Base-by-base conservation (phyloP, 2,113 vertebrate species). In the Phoxinus phoxinus region DNA sequence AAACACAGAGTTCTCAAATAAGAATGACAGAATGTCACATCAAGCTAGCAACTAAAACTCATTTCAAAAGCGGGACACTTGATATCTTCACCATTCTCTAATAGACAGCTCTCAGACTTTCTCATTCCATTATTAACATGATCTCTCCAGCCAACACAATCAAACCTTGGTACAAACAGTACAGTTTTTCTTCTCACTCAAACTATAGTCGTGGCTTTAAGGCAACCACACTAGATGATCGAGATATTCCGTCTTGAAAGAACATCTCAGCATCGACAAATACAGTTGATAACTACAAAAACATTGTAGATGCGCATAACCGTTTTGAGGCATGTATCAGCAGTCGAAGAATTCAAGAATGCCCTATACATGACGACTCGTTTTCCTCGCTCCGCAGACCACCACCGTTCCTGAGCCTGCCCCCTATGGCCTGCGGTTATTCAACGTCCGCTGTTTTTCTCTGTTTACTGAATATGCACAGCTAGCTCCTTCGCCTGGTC, bases 401-500 rank as follows among this genome's bases (percentile, higher is more conserved):
- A 32, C 71, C 77, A 32, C 30, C 78, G 80, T 73, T 79, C 78
- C 44, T 17, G 13, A 81, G 35, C 48, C 74, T 3, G 37, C 85
- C 87, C 61, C 87, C 86, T 72, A 65, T 13, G 81, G 35, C 73
- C 86, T 69, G 74, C n/a, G 65, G 89, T 91, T 92, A 89, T 93
- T 93, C 89, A 90, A 88, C 44, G 86, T 94, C 91, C 87, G 89
- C 91, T 91, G 91, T 90, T 90, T 89, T 89, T 83, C 88, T 21
- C 80, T 89, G 90, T 93, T 92, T 91, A 88, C 84, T 86, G 35
- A 87, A 87, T 84, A 88, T 58, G 87, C 90, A 46, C 89, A 89
- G 91, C 88, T n/a, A 87, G 91, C 86, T 86, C 25, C 61, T 78
- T 87, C 74, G 90, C 88, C 88, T 21, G 89, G 83, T 89, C 89